A percentile compares a stretch with the other conserved stretches of the same genome.
Evolutionary conservation across 2,888 invertebrate genomes (phyloP).

Genomic region (Synanthedon formicaeformis): DNA sequence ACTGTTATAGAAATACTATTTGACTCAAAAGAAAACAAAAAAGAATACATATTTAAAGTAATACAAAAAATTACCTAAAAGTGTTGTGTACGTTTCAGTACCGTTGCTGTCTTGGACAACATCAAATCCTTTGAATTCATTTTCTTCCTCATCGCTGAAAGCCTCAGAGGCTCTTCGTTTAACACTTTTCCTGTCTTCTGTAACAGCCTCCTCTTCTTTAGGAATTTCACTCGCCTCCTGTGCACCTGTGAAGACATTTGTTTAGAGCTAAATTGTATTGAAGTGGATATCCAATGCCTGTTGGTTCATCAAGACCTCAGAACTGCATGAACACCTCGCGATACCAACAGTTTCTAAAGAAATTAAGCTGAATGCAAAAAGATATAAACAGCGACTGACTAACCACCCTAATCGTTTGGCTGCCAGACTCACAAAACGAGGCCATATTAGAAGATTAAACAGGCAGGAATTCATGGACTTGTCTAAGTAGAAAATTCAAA

Average conservation of each 20-base stretch:
- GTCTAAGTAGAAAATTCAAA: too few relatives aligned
- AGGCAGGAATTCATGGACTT: too few relatives aligned
- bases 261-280: not conserved
- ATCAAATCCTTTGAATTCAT: constrained; percentile 51
- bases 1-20: too few relatives aligned
- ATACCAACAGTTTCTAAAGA: too few relatives aligned
- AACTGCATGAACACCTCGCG: too few relatives aligned
- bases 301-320: not conserved
- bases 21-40: too few relatives aligned
- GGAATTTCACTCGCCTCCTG: constrained; percentile 3
- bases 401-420: too few relatives aligned
- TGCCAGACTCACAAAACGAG: too few relatives aligned
- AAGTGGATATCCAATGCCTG: not conserved
- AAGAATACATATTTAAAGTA: too few relatives aligned
- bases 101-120: constrained; percentile 23
- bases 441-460: too few relatives aligned
- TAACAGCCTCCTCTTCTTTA: constrained; percentile 7
- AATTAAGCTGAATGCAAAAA: too few relatives aligned
- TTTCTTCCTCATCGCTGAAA: constrained; percentile 37
- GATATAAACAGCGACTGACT: too few relatives aligned
- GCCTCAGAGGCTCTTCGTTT: constrained; percentile 53
- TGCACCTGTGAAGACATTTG: constrained; percentile 1
- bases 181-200: constrained; percentile 26
- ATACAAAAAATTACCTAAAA: constrained; percentile 34
- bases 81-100: constrained; percentile 25